phyloP scores from a whole-genome alignment of 2,888 invertebrate genomes.

The Melitaea athalia region DNA sequence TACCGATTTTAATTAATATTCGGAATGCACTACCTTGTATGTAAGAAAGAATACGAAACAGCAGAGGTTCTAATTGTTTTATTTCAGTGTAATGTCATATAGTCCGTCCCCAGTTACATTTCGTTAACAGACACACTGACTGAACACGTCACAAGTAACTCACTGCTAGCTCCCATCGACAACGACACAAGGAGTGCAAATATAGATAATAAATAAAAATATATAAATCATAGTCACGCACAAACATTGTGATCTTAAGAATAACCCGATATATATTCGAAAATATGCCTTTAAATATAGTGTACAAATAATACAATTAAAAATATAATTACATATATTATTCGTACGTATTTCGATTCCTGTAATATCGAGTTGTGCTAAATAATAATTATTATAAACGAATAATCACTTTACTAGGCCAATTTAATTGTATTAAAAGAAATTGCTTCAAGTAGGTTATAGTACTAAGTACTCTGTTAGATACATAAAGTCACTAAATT shows the following conservation, averaged over 20 bases:
- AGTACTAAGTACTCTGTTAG: conserved; percentile 59
- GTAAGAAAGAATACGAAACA: not conserved
- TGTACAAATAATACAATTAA: conserved; percentile 45
- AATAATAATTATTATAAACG: conserved; percentile 43
- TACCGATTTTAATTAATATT: conserved; percentile 16
- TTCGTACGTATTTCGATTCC: conserved; percentile 38
- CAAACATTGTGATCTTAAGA: conserved; percentile 63
- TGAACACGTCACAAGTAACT: conserved; percentile 12
- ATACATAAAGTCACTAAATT: conserved; percentile 51
- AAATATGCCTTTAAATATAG: conserved; percentile 57
- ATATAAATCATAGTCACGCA: conserved; percentile 55
- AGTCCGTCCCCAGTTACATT: conserved; percentile 60
- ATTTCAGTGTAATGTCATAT: conserved; percentile 35
- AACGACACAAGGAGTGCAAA: conserved; percentile 25
- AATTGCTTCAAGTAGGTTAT: conserved; percentile 69
- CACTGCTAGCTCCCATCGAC: conserved; percentile 6
- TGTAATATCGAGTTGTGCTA: conserved; percentile 54
- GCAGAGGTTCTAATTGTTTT: conserved; percentile 26
- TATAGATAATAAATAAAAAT: conserved; percentile 20
- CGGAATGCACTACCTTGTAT: conserved; percentile 23
- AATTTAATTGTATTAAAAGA: conserved; percentile 54
- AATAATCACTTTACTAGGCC: conserved; percentile 50
- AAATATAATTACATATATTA: conserved; percentile 28
- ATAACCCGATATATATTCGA: conserved; percentile 44
- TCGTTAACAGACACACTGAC: conserved; percentile 50